Evolutionary conservation across 2,888 invertebrate genomes (phyloP), one percentile per base, ranked within the genome.

Genomic region (Pyrgus malvae): DNA sequence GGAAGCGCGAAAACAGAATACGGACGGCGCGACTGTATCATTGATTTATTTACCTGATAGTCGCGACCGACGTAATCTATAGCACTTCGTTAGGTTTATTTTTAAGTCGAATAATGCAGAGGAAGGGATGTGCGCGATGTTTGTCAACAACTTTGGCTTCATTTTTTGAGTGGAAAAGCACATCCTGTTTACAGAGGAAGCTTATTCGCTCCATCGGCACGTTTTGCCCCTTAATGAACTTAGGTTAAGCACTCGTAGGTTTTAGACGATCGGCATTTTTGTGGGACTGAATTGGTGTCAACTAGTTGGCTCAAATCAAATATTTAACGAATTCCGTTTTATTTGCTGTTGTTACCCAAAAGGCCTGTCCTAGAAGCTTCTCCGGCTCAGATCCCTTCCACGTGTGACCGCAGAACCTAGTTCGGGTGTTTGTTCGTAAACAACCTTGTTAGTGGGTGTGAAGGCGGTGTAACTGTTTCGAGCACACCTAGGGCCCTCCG

Each of bases 401-500:
- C 53, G 53, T 54, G 54, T 40, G 54, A 40, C 45, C 54, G 46
- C 38, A 31, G 53, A 40, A 46, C 54, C 64, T 61, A 67, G 58
- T 65, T 65, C 33, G 58, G n/a, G 67, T 70, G 62, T 72, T 75
- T 72, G 68, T 64, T 53, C 61, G 68, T 70, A 76, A 76, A 76
- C 74, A 78, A 65, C 65, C 68, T 70, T 69, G 70, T 60, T 62
- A 63, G 69, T 76, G 66, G 72, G 72, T 70, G 74, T 73, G 62
- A 69, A 72, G 66, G 69, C 60, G 55, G 56, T 67, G 66, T 80
- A 77, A 82, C 76, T 74, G 76, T 71, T 67, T 66, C 56, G 66
- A 80, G 83, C 81, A 80, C 80, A 70, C 58, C 60, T 57, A 55
- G 61, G 60, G 65, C 62, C 61, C 61, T 60, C 45, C 50, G 65